Evolutionary conservation across 2,797 vertebrate genomes (phyloP).

Genomic region (Halcyon chelicuti): DNA sequence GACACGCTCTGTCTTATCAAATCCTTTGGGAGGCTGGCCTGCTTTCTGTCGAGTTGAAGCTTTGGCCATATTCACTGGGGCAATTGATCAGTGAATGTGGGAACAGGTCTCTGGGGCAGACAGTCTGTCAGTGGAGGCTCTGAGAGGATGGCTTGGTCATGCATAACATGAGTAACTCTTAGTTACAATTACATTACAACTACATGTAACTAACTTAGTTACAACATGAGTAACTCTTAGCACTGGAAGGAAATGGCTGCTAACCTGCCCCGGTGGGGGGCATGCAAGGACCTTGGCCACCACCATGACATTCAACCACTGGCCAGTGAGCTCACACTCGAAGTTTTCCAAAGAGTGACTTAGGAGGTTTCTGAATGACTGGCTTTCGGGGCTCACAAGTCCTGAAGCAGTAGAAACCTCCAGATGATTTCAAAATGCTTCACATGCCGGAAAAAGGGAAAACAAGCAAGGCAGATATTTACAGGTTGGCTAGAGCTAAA

Average conservation of each 20-base stretch:
- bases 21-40: background rate
- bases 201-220: too few species aligned
- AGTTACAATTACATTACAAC: too few species aligned
- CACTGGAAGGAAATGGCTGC: too few species aligned
- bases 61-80: background rate
- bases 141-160: background rate
- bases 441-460: background rate
- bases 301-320: too few species aligned
- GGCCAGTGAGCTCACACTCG: background rate
- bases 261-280: too few species aligned
- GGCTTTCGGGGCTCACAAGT: background rate
- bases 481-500: background rate
- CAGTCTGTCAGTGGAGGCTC: background rate
- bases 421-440: constrained; percentile 25
- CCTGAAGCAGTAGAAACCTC: background rate
- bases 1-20: constrained; percentile 4
- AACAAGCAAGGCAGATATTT: constrained; percentile 3
- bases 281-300: too few species aligned
- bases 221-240: too few species aligned
- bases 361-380: background rate
- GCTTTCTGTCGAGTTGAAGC: background rate
- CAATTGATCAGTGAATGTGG: background rate
- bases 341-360: background rate
- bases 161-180: rapidly evolving
- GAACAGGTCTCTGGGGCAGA: background rate